Evolutionary conservation across 2,888 invertebrate genomes (phyloP).

Genomic region (Empis stercorea): DNA sequence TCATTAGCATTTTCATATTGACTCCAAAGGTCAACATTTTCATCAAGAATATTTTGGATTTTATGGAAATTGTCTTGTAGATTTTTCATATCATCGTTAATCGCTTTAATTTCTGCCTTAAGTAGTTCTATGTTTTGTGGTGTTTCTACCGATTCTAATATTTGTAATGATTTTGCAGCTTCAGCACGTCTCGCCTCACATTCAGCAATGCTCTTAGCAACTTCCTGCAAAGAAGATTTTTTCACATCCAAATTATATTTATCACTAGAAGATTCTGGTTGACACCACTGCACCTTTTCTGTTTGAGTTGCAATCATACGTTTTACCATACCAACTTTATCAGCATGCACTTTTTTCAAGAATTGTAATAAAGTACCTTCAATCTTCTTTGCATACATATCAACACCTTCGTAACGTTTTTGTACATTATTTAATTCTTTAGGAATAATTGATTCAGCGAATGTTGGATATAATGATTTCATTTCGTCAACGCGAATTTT

Average conservation of each 20-base stretch:
- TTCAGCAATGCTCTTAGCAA: slow-evolving; percentile 58
- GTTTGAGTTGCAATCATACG: slow-evolving; percentile 67
- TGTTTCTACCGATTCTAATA: slow-evolving; percentile 59
- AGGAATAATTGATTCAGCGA: slow-evolving; percentile 60
- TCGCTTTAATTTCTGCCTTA: slow-evolving; percentile 53
- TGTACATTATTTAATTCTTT: slow-evolving; percentile 76
- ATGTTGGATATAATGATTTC: slow-evolving; percentile 60
- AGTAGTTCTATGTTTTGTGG: slow-evolving; percentile 54
- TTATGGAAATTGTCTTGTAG: slow-evolving; percentile 53
- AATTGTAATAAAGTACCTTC: slow-evolving; percentile 64
- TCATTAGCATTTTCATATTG: slow-evolving; percentile 69
- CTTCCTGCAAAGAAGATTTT: slow-evolving; percentile 62
- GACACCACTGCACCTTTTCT: slow-evolving; percentile 86
- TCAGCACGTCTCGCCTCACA: slow-evolving; percentile 54
- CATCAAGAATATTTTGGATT: slow-evolving; percentile 52
- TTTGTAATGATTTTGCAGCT: slow-evolving; percentile 55
- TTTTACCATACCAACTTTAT: slow-evolving; percentile 69
- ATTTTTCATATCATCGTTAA: slow-evolving; percentile 56
- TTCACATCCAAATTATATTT: slow-evolving; percentile 88
- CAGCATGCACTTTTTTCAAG: slow-evolving; percentile 75
- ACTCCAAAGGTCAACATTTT: slow-evolving; percentile 64
- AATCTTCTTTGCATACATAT: slow-evolving; percentile 68
- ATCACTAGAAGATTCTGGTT: slow-evolving; percentile 77
- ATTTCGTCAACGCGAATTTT: slow-evolving; percentile 56
- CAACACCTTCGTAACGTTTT: slow-evolving; percentile 67